phyloP scores from a whole-genome alignment of 2,888 invertebrate species.

The Mesorhabditis belari region DNA sequence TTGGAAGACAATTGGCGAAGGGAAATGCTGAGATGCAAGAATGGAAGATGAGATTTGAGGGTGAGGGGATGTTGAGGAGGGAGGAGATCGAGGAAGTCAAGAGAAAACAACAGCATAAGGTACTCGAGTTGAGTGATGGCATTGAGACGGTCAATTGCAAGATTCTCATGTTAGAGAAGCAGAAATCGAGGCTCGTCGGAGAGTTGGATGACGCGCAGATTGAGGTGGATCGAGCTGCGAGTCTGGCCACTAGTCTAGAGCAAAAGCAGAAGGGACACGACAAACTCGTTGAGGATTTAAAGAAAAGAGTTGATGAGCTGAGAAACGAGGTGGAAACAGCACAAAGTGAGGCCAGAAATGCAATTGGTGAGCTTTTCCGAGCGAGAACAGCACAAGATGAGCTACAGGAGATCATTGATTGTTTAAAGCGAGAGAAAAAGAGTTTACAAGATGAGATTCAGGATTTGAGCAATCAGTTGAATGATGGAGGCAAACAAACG shows the following conservation, averaged over 20 bases:
- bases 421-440: neutral
- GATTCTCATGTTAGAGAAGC: neutral
- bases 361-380: neutral
- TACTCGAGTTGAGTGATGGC: neutral
- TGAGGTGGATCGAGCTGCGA: neutral
- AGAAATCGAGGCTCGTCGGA: neutral
- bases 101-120: neutral
- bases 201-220: neutral
- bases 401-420: neutral
- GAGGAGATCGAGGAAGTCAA: neutral
- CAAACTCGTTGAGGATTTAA: neutral
- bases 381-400: neutral
- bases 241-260: neutral
- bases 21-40: neutral
- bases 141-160: neutral
- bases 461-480: neutral
- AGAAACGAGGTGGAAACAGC: neutral
- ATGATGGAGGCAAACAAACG: neutral
- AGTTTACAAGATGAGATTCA: neutral
- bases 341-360: neutral
- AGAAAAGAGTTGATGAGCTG: neutral
- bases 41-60: constrained; percentile 3
- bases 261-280: neutral
- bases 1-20: neutral
- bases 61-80: neutral